Conservation (phyloP, 2,113 vertebrate genomes). For the Pardalotus punctatus region DNA sequence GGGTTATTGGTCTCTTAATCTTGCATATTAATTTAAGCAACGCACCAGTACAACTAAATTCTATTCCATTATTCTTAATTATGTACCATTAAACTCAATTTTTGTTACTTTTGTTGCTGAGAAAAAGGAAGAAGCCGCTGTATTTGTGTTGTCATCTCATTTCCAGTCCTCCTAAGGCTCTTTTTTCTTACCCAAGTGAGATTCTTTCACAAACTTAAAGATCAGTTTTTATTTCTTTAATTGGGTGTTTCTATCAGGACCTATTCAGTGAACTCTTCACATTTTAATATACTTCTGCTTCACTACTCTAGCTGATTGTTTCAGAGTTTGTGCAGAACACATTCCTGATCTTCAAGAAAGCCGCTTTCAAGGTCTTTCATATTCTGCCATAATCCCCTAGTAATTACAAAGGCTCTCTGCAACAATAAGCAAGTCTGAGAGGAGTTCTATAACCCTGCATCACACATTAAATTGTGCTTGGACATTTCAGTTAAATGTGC, state of each 20-base stretch:
- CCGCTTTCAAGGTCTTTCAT: slow-evolving; percentile 50
- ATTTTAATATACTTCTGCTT: slow-evolving; percentile 67
- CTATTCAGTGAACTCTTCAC: slow-evolving; percentile 67
- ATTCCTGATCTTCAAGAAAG: slow-evolving; percentile 66
- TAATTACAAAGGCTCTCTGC: slow-evolving; percentile 70
- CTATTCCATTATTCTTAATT: slow-evolving; percentile 76
- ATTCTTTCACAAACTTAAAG: slow-evolving; percentile 40
- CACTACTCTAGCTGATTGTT: slow-evolving; percentile 52
- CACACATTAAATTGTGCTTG: slow-evolving; percentile 33
- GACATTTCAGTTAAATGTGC: slow-evolving; percentile 52
- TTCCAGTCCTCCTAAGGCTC: slow-evolving; percentile 50
- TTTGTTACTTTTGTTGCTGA: slow-evolving; percentile 43
- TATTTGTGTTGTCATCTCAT: slow-evolving; percentile 38
- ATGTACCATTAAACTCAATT: slow-evolving; percentile 69
- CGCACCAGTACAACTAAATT: slow-evolving; percentile 39
- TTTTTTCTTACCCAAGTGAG: slow-evolving; percentile 35
- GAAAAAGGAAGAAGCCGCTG: neutral
- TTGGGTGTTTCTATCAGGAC: slow-evolving; percentile 66
- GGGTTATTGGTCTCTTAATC: slow-evolving; percentile 66
- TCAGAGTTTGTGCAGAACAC: slow-evolving; percentile 45
- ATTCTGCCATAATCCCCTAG: slow-evolving; percentile 64
- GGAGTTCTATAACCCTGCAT: slow-evolving; percentile 22
- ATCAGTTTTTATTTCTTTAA: slow-evolving; percentile 72
- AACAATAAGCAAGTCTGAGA: slow-evolving; percentile 66
- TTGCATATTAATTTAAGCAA: slow-evolving; percentile 70